Evolutionary conservation across 1,140 invertebrate species (phyloP).

Genomic region (silkworm (Bombyx mori)): ASM3026992v2 NC_085118.1:10082501-10083000

Average conservation of each 20-base stretch:
- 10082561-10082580: slow-evolving; percentile 31
- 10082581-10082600: slow-evolving; percentile 68
- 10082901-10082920: slow-evolving; percentile 70
- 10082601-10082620: slow-evolving; percentile 51
- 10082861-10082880: slow-evolving; percentile 19
- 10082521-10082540: slow-evolving; percentile 53
- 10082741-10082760: slow-evolving; percentile 64
- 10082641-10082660: slow-evolving; percentile 2
- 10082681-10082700: slow-evolving; percentile 37
- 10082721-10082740: slow-evolving; percentile 50
- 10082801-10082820: slow-evolving; percentile 86
- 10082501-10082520: slow-evolving; percentile 58
- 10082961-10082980: slow-evolving; percentile 24
- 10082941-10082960: slow-evolving; percentile 49
- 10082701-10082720: slow-evolving; percentile 59
- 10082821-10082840: slow-evolving; percentile 87
- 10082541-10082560: slow-evolving; percentile 41
- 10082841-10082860: slow-evolving; percentile 76
- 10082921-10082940: slow-evolving; percentile 73
- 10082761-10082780: slow-evolving; percentile 77
- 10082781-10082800: slow-evolving; percentile 73
- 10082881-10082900: slow-evolving; percentile 39
- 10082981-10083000: slow-evolving; percentile 34
- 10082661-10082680: slow-evolving; percentile 44
- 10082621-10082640: slow-evolving; percentile 38